Evolutionary conservation across 2,888 invertebrate species (phyloP), one percentile per base, ranked within the genome.

Genomic region (Mamestra brassicae): DNA sequence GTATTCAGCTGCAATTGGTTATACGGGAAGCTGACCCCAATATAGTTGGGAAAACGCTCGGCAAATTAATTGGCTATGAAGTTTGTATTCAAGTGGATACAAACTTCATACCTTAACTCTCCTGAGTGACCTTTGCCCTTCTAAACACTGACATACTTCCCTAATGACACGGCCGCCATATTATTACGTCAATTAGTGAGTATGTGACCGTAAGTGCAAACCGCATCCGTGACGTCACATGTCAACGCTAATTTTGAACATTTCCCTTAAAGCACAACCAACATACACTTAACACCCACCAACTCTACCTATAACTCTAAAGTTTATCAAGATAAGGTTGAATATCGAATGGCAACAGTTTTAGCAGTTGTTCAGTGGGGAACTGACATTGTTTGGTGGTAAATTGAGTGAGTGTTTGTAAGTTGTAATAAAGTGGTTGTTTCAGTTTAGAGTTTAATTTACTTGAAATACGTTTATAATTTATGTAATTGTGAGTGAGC

Each of bases 181-280:
- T 68, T 61, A 76, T 54, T 52, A 47, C 67, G 45, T 63, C 64
- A 76, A 76, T 81, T 81, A 81, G 38, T 47, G 17, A 66, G 69
- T 71, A 77, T 62, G 62, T 55, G 68, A 74, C 71, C 71, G 52
- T 83, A 52, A 78, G 61, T 83, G 79, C 78, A 78, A 78, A 78
- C 78, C 78, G 71, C 83, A 79, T 70, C 52, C 55, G 63, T 82
- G 81, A 79, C 79, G 79, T 61, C 66, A 83, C 68, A 54, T 71
- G 83, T 78, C 81, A 66, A 42, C 60, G 61, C 60, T 71, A 83
- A 75, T 79, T 69, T 61, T 38, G 42, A 70, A 76, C 69, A 68
- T 83, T 79, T 83, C 83, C 70, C 71, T 83, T 54, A 47, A 47
- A 65, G 68, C 45, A 13, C 7, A 8, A 64, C 69, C 36, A 63